phyloP scores from a whole-genome alignment of 2,888 invertebrate genomes.

The Rhodophaea formosa region DNA sequence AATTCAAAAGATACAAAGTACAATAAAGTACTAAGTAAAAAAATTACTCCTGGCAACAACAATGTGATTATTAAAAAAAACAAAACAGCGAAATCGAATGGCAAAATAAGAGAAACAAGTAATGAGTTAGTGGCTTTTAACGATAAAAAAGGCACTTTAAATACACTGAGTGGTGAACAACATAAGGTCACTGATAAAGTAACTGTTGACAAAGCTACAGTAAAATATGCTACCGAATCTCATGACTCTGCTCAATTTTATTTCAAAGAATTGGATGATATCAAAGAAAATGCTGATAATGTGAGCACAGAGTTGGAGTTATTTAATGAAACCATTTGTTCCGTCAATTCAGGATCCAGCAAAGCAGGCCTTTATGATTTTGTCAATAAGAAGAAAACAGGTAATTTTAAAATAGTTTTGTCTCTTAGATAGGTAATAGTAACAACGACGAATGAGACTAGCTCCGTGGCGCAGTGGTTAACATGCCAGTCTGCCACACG shows the following conservation, averaged over 20 bases:
- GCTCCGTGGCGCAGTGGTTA: too few species aligned
- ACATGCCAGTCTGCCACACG: too few species aligned
- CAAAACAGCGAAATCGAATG: constrained; percentile 23
- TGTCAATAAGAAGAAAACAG: constrained; percentile 15
- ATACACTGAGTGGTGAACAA: not conserved
- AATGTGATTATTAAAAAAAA: constrained; percentile 24
- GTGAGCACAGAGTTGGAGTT: not conserved
- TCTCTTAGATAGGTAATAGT: too few species aligned
- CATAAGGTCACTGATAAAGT: too few species aligned
- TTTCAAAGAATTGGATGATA: not conserved
- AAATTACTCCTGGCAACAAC: constrained; percentile 18
- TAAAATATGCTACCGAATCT: not conserved
- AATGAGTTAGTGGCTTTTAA: not conserved
- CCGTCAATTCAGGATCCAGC: constrained; percentile 31
- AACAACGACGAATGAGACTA: too few species aligned
- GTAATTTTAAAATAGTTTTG: constrained; percentile 14
- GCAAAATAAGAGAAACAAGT: constrained; percentile 9
- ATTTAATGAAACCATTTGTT: constrained; percentile 21
- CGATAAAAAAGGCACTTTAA: constrained; percentile 1
- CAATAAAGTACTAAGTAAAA: not conserved
- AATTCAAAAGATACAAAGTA: constrained; percentile 26
- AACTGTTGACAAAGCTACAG: not conserved
- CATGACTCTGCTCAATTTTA: not conserved
- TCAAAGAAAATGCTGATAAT: not conserved
- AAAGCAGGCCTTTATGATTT: constrained; percentile 26